Conservation (phyloP, 2,888 invertebrate genomes). For the Lomographa bimaculata region DNA sequence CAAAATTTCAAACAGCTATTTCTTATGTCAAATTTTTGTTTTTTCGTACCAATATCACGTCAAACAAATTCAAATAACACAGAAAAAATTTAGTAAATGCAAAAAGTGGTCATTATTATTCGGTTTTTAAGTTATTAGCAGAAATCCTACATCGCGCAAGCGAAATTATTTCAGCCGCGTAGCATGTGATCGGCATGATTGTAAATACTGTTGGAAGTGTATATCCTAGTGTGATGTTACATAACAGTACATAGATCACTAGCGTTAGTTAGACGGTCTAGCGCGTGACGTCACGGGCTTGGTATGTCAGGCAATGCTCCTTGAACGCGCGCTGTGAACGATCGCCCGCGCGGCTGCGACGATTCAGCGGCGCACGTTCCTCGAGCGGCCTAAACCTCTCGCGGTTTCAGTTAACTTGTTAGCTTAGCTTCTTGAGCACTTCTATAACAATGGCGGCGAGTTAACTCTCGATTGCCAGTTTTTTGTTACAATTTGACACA, state of each 20-base stretch:
- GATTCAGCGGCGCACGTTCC: constrained; percentile 80
- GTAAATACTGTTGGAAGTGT: constrained; percentile 40
- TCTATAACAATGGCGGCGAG: constrained; percentile 15
- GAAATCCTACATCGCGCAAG: constrained; percentile 56
- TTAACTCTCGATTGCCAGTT: constrained; percentile 13
- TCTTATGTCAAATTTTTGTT: no score
- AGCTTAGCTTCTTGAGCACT: constrained; percentile 18
- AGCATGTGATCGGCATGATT: constrained; percentile 43
- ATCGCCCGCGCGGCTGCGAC: constrained; percentile 87
- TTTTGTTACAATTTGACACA: constrained; percentile 4
- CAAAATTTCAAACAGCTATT: no score
- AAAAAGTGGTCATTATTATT: constrained; percentile 8
- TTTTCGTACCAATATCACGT: background rate
- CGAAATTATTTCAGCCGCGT: constrained; percentile 37
- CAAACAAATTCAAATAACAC: background rate
- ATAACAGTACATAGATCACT: constrained; percentile 33
- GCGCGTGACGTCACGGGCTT: constrained; percentile 83
- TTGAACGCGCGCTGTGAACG: constrained; percentile 83
- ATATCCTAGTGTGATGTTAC: constrained; percentile 49
- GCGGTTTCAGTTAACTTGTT: constrained; percentile 17
- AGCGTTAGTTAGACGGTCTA: constrained; percentile 20
- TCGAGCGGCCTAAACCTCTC: constrained; percentile 58
- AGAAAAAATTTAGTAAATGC: constrained; percentile 4
- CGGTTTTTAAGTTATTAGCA: constrained; percentile 15
- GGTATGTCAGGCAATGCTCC: constrained; percentile 77